Evolutionary conservation across 2,113 vertebrate genomes (phyloP).

Genomic region (Dermatemys mawii): DNA sequence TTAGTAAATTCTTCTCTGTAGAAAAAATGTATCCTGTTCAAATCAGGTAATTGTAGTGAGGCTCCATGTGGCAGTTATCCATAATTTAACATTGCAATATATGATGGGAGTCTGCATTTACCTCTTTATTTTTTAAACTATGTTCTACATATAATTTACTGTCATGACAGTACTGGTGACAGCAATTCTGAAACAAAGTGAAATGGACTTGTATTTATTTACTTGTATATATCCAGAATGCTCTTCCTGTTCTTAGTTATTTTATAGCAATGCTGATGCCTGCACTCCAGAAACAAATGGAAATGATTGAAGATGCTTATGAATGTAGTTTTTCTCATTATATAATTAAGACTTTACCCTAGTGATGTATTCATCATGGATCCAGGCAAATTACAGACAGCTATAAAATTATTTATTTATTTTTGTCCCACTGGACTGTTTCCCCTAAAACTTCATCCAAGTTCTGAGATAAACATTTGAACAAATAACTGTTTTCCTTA

Average conservation of each 20-base stretch:
- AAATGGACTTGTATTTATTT: slow-evolving; percentile 28
- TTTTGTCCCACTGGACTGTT: background rate
- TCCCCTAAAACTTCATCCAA: background rate
- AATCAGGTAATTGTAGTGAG: background rate
- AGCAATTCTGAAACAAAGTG: background rate
- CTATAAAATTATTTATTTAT: background rate
- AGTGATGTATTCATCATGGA: background rate
- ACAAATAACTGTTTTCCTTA: background rate
- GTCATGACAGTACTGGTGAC: background rate
- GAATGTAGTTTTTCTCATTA: background rate
- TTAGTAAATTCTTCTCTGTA: background rate
- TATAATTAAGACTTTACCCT: background rate
- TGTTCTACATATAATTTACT: background rate
- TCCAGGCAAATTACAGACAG: background rate
- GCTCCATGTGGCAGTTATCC: background rate
- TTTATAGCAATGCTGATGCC: background rate
- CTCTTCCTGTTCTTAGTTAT: background rate
- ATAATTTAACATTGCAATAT: background rate
- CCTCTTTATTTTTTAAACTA: background rate
- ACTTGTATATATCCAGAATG: background rate
- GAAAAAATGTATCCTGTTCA: background rate
- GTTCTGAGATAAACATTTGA: background rate
- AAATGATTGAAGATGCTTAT: background rate
- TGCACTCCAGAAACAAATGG: background rate
- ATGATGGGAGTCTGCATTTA: background rate